Conservation (phyloP, 2,797 vertebrate genomes). For the Sciaenops ocellatus region DNA sequence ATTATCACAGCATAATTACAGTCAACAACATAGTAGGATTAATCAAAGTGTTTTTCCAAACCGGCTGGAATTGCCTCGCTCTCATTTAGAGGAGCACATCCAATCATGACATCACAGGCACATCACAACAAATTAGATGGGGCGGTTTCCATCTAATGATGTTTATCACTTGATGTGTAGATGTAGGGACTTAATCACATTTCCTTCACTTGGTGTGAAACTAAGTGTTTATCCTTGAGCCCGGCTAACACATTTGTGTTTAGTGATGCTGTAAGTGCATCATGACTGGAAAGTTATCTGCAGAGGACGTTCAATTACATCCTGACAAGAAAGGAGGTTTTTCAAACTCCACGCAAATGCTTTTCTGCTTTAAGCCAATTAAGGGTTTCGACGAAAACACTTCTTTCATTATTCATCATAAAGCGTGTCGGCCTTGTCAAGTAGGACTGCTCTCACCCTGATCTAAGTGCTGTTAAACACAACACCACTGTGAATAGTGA, state of each 20-base stretch:
- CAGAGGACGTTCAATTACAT: constrained; percentile 69
- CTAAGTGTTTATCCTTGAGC: constrained; percentile 78
- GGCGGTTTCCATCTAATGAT: constrained; percentile 76
- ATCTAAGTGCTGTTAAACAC: constrained; percentile 72
- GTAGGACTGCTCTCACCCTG: constrained; percentile 52
- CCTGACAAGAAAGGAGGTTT: constrained; percentile 61
- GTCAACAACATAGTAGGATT: constrained; percentile 66
- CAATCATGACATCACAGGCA: constrained; percentile 78
- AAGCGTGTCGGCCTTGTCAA: constrained; percentile 67
- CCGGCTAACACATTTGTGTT: constrained; percentile 50
- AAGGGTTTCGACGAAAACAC: constrained; percentile 69
- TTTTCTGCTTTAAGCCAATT: constrained; percentile 73
- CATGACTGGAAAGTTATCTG: constrained; percentile 63
- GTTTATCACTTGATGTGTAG: constrained; percentile 78
- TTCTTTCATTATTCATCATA: constrained; percentile 70
- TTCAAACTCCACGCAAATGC: constrained; percentile 45
- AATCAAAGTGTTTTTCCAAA: constrained; percentile 70
- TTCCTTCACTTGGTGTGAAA: constrained; percentile 73
- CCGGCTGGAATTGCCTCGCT: constrained; percentile 55
- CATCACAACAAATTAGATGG: constrained; percentile 75
- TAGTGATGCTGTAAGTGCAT: constrained; percentile 60
- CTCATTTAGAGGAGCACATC: constrained; percentile 67
- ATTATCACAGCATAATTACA: constrained; percentile 63
- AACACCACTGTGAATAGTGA: constrained; percentile 60
- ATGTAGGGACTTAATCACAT: constrained; percentile 76